Evolutionary conservation across 2,113 vertebrate species (phyloP), one percentile per base, ranked within the genome.

Genomic region (Brevimyrus niger): DNA sequence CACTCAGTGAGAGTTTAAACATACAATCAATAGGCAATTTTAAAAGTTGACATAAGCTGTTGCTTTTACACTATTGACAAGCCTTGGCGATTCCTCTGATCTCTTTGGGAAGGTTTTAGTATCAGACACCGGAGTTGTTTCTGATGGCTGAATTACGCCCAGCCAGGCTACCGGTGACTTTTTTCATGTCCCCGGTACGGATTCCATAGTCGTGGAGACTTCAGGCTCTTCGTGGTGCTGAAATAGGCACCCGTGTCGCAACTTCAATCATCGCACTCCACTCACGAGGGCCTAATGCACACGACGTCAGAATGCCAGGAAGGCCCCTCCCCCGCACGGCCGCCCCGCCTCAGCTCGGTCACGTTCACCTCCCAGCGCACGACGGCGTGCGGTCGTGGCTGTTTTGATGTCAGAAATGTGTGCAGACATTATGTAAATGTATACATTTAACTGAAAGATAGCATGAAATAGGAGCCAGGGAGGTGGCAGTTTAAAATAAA

Each of bases 401-500:
- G 35, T 42, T 80, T 80, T 35, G 73, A 80, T 80, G 35, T 69
- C 61, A 69, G 61, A 69, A 69, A 31, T 69, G 61, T 69, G 73
- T 80, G 73, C 35, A 80, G 35, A 80, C 73, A 80, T 80, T 80
- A 80, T 80, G 73, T 35, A 80, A 80, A 80, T 80, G 17, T 80
- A 38, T 35, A 38, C 73, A 80, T 80, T 80, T 80, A 80, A 19
- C 15, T 15, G 19, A 42, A 80, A 80, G 35, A 80, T 7, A 80
- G 42, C 35, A 38, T 19, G 35, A 38, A 69, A 69, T 31, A 3
- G 61, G n/a, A 69, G 61, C 3, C n/a, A 31, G 3, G 10, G n/a
- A 69, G 10, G 61, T 69, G 61, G 61, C 61, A 69, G 31, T 17
- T 17, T 17, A 2, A 17, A 38, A 76, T n/a, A 76, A 76, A 76